phyloP scores from a whole-genome alignment of 2,888 invertebrate genomes.

The Platycnemis pennipes region DNA sequence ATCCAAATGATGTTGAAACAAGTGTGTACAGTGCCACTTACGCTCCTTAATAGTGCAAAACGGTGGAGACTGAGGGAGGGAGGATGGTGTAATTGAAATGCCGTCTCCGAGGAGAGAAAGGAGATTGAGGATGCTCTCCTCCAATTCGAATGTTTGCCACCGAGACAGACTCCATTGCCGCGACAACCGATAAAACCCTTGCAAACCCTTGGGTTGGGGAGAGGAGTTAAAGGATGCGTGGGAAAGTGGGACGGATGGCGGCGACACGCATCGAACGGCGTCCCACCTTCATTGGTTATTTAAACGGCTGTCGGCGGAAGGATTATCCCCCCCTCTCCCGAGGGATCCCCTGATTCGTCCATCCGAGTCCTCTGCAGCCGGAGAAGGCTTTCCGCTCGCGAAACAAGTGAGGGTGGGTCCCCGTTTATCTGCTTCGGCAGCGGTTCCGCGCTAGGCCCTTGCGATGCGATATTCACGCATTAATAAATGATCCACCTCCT shows the following conservation, averaged over 20 bases:
- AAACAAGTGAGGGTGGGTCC: too few relatives aligned
- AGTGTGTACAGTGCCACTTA: too few relatives aligned
- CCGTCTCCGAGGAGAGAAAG: not conserved
- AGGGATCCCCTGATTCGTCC: too few relatives aligned
- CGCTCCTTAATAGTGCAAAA: too few relatives aligned
- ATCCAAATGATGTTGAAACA: too few relatives aligned
- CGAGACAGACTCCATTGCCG: not conserved
- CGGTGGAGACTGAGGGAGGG: too few relatives aligned
- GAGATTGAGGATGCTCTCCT: not conserved
- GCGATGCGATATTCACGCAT: too few relatives aligned
- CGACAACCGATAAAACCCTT: not conserved
- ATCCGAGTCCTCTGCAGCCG: not conserved
- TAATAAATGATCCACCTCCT: too few relatives aligned
- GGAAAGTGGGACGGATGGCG: not conserved
- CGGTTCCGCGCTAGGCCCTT: not conserved
- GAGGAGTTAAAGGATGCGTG: not conserved
- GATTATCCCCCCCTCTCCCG: not conserved
- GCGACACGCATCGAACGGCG: not conserved
- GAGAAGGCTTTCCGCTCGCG: too few relatives aligned
- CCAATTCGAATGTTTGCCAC: not conserved
- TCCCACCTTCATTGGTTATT: conserved; percentile 12
- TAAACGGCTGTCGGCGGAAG: not conserved
- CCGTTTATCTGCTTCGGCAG: too few relatives aligned
- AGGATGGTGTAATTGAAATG: not conserved
- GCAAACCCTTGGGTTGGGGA: not conserved